Evolutionary conservation across 2,113 vertebrate species (phyloP), one percentile per base, ranked within the genome.

Genomic region (Dicentrarchus labrax): DNA sequence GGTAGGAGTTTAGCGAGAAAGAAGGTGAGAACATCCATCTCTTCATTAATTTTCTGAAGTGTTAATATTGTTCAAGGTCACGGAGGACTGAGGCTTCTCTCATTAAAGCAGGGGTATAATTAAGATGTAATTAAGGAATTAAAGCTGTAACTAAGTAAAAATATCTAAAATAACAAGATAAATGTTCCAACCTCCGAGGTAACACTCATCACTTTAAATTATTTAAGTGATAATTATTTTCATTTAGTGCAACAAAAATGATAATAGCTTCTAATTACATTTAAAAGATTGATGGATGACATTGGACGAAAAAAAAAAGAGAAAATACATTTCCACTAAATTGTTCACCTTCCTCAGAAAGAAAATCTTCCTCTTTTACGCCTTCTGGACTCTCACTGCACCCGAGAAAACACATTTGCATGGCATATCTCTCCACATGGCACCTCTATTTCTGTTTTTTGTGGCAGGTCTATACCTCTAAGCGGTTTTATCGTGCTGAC

Each of bases 401-500:
- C 17, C 11, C 0, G 56, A 72, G 48, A 62, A 78, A 91, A 76
- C 65, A 73, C 67, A 83, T 86, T 81, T 82, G 68, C 68, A 82
- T 62, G 54, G 62, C 12, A 62, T 24, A 50, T 77, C 69, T 78
- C 38, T 71, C 6, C 24, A 48, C 56, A 21, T 41, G 2, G 9
- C 67, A 54, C 71, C 82, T 83, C 41, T 16, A 30, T 69, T 82
- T 70, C 68, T 24, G 22, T 81, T 73, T 51, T 48, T 38, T 30
- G 69, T 70, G 80, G 57, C 0, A 4, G n/a, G 12, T 68, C 68
- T 75, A 38, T 77, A 76, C 78, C 62, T 91, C 66, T 22, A 4
- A 85, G 86, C 50, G 21, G 10, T 76, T 74, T 76, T 74, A 81
- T 86, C 72, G 8, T 82, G 86, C 92, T 91, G 87, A 91, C 86